Evolutionary conservation across 2,888 invertebrate genomes (phyloP), one percentile per base, ranked within the genome.

Genomic region (Apamea epomidion): DNA sequence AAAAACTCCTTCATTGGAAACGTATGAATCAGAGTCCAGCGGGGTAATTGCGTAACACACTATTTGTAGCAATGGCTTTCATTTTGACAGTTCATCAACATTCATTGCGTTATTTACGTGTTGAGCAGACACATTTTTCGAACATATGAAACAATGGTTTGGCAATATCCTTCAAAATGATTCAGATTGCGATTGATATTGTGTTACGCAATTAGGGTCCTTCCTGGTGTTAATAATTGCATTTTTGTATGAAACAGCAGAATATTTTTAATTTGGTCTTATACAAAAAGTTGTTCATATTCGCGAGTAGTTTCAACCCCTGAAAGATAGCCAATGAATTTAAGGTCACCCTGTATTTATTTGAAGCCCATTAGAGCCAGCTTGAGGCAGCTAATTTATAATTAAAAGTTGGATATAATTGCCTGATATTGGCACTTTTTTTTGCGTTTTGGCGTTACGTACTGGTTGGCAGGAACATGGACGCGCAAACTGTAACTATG

Each of bases 341-440:
- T 7, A n/a, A 29, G 60, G n/a, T 45, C 14, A 25, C 0, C 2
- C 4, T 72, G 58, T 86, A n/a, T 74, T 74, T 78, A 69, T 58
- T 25, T 67, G 0, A 65, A 62, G n/a, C 8, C n/a, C 16, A 54
- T 72, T 71, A 60, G 37, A 74, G 67, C 37, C 68, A 51, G 37
- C 51, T 86, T 71, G 1, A 64, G 74, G 67, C 78, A 74, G 83
- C 83, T 86, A 76, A 51, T 1, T 45, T 64, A 32, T n/a, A 48
- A 37, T 48, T 7, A 62, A 71, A 65, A 29, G 29, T 6, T 69
- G 14, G 51, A 10, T 68, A 48, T 25, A 8, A 42, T 76, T 64
- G 37, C 29, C 37, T 37, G 29, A 8, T 37, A 21, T 29, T 32
- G n/a, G n/a, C 29, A 48, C n/a, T 29, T 58, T 42, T 2, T 58